Percentiles rank a stretch among this genome's conserved stretches.
Evolutionary conservation across 1,140 invertebrate genomes (phyloP).

Genomic region (Tetramorium alpestre): DNA sequence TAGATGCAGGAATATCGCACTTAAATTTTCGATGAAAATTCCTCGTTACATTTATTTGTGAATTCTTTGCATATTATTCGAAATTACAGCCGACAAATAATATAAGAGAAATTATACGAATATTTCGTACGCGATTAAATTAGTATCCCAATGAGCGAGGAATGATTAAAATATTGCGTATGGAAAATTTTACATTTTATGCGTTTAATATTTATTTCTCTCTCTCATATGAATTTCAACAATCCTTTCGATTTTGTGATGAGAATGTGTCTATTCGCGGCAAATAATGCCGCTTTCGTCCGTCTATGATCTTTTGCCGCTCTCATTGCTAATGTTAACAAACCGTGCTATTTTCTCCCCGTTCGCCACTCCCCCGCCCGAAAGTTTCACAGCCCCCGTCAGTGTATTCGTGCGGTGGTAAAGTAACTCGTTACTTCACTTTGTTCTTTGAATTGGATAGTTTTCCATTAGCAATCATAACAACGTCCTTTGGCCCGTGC

Average conservation of each 20-base stretch:
- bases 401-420: constrained; percentile 70
- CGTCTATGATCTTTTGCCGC: constrained; percentile 52
- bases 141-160: neutral
- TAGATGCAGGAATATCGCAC: neutral
- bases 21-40: constrained; percentile 31
- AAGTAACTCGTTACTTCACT: constrained; percentile 83
- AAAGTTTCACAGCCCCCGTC: constrained; percentile 65
- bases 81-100: neutral
- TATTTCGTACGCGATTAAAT: constrained; percentile 2
- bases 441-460: constrained; percentile 85
- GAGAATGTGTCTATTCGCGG: constrained; percentile 35
- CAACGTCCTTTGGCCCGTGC: constrained; percentile 80
- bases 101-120: neutral
- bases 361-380: constrained; percentile 46
- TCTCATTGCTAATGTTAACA: constrained; percentile 78
- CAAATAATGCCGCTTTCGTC: constrained; percentile 62
- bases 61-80: neutral
- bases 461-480: constrained; percentile 85
- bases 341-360: constrained; percentile 75
- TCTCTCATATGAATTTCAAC: neutral
- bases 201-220: neutral
- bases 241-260: neutral
- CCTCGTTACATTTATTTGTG: constrained; percentile 17
- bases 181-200: neutral
- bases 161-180: neutral